These are phyloP conservation scores for Channallabes apus DNA, from an alignment of 2,797 vertebrate genomes.

Conservation along the genomic window DNA sequence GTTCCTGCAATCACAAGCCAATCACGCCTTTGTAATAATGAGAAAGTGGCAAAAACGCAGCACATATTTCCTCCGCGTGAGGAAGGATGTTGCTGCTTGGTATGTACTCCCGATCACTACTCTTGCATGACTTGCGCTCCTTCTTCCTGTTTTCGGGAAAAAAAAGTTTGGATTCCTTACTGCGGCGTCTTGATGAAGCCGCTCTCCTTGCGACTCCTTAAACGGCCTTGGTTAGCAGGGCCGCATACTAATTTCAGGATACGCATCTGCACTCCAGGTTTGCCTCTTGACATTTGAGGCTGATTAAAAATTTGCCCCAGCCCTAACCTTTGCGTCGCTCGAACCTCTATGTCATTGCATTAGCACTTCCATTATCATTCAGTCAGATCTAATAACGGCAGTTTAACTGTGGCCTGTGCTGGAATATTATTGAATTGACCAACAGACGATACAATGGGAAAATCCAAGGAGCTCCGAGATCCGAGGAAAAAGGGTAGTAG, in stretches of 20 bases:
- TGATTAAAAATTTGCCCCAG: conserved; percentile 73
- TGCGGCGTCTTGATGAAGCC: conserved; percentile 20
- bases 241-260: conserved; percentile 57
- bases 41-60: not conserved
- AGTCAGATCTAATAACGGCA: conserved; percentile 73
- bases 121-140: conserved; percentile 13
- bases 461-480: too few species aligned
- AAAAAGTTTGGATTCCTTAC: conserved; percentile 35
- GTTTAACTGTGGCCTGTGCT: conserved; percentile 55
- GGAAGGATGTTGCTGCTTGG: conserved; percentile 11
- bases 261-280: conserved; percentile 67
- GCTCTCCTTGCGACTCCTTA: conserved; percentile 33
- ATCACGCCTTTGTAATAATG: not conserved
- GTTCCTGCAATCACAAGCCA: conserved; percentile 17
- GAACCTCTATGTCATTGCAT: conserved; percentile 69
- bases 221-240: conserved; percentile 52
- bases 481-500: too few species aligned
- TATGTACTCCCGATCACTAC: conserved; percentile 11
- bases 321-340: conserved; percentile 67
- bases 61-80: not conserved
- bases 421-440: conserved; percentile 51
- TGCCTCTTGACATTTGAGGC: conserved; percentile 73
- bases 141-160: conserved; percentile 16
- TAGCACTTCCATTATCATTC: conserved; percentile 73
- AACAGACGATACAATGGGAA: too few species aligned